Conservation (phyloP, 2,888 invertebrate species). For the Conops quadrifasciatus region DNA sequence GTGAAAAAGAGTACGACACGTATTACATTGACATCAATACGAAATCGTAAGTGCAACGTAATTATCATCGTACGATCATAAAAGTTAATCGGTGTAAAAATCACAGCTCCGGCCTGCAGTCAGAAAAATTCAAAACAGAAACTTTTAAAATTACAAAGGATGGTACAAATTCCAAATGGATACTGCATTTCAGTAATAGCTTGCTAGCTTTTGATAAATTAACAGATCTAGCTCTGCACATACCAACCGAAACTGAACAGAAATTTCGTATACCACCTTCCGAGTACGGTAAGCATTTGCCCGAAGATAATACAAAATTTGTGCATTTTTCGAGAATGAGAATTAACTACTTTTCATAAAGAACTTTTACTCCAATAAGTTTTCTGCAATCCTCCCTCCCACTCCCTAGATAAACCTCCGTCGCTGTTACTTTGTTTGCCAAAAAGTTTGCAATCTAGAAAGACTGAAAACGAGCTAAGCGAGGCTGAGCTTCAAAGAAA, state of each 20-base stretch:
- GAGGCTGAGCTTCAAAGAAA: conserved; percentile 60
- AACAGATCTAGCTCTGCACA: conserved; percentile 58
- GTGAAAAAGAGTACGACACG: conserved; percentile 80
- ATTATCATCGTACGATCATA: background rate
- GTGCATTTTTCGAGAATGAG: background rate
- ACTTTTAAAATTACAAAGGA: conserved; percentile 71
- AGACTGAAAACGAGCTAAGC: conserved; percentile 61
- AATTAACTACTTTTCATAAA: too few relatives aligned
- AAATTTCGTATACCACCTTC: conserved; percentile 78
- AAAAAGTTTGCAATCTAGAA: conserved; percentile 62
- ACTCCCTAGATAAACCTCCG: conserved; percentile 57
- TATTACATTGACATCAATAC: conserved; percentile 85
- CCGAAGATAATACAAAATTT: background rate
- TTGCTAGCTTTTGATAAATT: conserved; percentile 54
- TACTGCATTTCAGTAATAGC: conserved; percentile 53
- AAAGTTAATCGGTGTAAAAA: too few relatives aligned
- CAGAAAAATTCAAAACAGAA: conserved; percentile 68
- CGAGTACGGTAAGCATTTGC: conserved; percentile 76
- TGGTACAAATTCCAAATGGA: conserved; percentile 52
- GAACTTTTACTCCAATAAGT: background rate
- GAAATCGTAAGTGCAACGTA: conserved; percentile 71
- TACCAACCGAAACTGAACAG: conserved; percentile 54
- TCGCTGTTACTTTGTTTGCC: conserved; percentile 62
- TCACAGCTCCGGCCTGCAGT: conserved; percentile 33
- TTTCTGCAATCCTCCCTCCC: conserved; percentile 31